Conservation (phyloP, 2,888 invertebrate species). For the Iphiclides podalirius region DNA sequence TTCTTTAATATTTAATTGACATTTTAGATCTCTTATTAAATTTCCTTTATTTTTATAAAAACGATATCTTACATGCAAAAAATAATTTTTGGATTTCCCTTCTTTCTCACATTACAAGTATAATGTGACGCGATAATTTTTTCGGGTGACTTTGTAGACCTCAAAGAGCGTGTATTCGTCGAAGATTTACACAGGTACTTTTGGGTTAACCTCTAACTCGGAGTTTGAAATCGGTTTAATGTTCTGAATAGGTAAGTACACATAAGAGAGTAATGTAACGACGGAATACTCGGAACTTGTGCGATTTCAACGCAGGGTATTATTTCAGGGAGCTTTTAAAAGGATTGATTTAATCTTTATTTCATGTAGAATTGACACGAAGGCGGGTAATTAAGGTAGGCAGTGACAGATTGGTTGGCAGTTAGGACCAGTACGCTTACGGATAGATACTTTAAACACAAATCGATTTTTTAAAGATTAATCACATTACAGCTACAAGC, state of each 20-base stretch:
- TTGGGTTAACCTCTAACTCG: slow-evolving; percentile 17
- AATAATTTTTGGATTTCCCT: too few relatives aligned
- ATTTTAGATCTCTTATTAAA: too few relatives aligned
- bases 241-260: slow-evolving; percentile 23
- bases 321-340: slow-evolving; percentile 5
- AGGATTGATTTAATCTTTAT: slow-evolving; percentile 1
- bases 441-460: too few relatives aligned
- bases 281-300: slow-evolving; percentile 7
- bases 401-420: slow-evolving; percentile 16
- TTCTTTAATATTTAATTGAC: too few relatives aligned
- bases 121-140: too few relatives aligned
- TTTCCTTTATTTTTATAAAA: too few relatives aligned
- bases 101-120: too few relatives aligned
- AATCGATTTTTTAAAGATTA: too few relatives aligned
- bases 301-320: background rate
- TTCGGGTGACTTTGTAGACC: background rate
- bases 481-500: too few relatives aligned
- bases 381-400: slow-evolving; percentile 15
- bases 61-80: too few relatives aligned
- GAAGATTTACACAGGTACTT: slow-evolving; percentile 38
- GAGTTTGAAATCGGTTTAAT: slow-evolving; percentile 27
- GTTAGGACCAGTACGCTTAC: too few relatives aligned
- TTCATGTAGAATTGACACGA: slow-evolving; percentile 7
- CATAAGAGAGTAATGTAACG: slow-evolving; percentile 9
- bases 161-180: background rate